phyloP scores from a whole-genome alignment of 2,797 vertebrate species.

The Poeciliopsis turneri region DNA sequence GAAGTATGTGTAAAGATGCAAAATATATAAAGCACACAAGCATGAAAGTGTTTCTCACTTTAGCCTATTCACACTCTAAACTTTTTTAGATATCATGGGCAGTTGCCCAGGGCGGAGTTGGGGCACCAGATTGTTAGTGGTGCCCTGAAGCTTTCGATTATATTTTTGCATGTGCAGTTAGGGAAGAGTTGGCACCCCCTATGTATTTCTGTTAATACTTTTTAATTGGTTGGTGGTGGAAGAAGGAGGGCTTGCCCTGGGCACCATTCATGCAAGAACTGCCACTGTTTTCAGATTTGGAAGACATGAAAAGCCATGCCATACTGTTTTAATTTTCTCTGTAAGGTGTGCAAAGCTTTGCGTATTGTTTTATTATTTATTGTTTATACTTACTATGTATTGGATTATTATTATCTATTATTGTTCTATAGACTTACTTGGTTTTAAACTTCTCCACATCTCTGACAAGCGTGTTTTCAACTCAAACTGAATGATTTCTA shows the following conservation, averaged over 20 bases:
- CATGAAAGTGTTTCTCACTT: background rate
- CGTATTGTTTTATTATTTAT: background rate
- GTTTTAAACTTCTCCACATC: background rate
- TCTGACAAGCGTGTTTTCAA: background rate
- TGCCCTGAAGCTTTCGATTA: background rate
- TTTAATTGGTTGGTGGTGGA: background rate
- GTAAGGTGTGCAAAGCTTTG: background rate
- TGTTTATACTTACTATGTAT: no score
- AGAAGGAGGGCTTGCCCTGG: background rate
- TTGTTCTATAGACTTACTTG: background rate
- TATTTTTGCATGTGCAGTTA: background rate
- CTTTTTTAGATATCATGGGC: background rate
- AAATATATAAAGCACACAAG: background rate
- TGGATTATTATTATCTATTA: no score
- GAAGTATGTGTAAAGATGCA: background rate
- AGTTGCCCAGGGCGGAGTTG: background rate
- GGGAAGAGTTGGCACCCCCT: background rate
- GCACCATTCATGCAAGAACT: background rate
- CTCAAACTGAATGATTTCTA: background rate
- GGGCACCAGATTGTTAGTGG: background rate
- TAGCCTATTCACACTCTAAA: background rate
- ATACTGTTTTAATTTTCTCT: background rate
- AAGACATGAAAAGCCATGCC: background rate
- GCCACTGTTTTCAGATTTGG: background rate
- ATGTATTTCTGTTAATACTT: background rate